Evolutionary conservation across 2,888 invertebrate genomes (phyloP).

Genomic region (Plutella xylostella): DNA sequence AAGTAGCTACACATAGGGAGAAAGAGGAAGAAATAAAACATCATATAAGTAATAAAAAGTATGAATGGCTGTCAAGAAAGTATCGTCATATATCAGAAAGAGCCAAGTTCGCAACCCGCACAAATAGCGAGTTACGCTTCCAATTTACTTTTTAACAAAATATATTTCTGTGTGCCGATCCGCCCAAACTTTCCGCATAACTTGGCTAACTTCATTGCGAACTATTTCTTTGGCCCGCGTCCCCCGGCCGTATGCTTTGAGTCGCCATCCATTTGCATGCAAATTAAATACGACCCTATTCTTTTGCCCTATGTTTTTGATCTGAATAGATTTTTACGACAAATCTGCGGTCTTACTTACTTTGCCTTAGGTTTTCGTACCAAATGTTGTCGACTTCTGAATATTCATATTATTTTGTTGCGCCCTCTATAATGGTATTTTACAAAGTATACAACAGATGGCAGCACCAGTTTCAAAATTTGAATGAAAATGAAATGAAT

Average conservation of each 20-base stretch:
- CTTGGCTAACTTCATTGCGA: slow-evolving; percentile 23
- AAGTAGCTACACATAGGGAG: no score
- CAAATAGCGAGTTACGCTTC: slow-evolving; percentile 25
- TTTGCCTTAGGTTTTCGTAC: no score
- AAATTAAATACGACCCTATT: slow-evolving; percentile 30
- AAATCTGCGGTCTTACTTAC: no score
- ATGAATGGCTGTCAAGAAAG: slow-evolving; percentile 15
- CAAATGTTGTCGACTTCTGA: no score
- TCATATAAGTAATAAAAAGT: slow-evolving; percentile 10
- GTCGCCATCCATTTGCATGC: slow-evolving; percentile 36
- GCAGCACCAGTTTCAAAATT: no score
- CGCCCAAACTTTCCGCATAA: slow-evolving; percentile 43
- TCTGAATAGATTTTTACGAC: no score
- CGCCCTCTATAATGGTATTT: no score
- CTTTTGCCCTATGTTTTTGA: slow-evolving; percentile 12
- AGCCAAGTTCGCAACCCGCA: slow-evolving; percentile 15
- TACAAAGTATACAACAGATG: no score
- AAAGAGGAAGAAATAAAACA: background rate
- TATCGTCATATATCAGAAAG: slow-evolving; percentile 29
- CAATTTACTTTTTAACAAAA: slow-evolving; percentile 36
- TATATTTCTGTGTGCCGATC: slow-evolving; percentile 22
- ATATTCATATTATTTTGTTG: no score
- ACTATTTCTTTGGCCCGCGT: slow-evolving; percentile 14
- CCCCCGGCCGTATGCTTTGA: slow-evolving; percentile 7
- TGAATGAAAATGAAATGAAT: no score